phyloP scores from a whole-genome alignment of 2,113 vertebrate genomes.

The Dipodomys spectabilis region DNA sequence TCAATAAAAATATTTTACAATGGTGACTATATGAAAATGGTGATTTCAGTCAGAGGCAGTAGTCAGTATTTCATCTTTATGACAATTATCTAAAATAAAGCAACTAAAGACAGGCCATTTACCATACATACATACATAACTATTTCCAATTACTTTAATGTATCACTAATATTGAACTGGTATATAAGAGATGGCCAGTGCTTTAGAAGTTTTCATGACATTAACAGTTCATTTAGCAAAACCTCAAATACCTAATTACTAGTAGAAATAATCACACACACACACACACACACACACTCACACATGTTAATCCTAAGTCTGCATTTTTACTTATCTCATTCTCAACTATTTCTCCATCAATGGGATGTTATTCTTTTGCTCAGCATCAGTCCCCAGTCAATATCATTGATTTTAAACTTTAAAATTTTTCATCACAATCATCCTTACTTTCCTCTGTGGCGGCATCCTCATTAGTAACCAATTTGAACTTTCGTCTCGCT shows the following conservation, averaged over 20 bases:
- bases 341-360: slow-evolving; percentile 39
- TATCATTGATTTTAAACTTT: slow-evolving; percentile 56
- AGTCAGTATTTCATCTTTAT: not conserved
- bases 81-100: not conserved
- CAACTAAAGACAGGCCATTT: not conserved
- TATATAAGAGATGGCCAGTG: not conserved
- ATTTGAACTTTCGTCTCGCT: slow-evolving; percentile 3
- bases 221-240: not conserved
- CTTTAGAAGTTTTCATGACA: not conserved
- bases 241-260: not conserved
- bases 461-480: not conserved
- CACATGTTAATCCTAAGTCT: slow-evolving; percentile 25
- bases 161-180: not conserved
- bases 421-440: not conserved
- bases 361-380: slow-evolving; percentile 43
- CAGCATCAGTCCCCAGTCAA: not conserved
- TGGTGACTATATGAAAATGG: not conserved
- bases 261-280: not conserved
- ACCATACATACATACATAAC: no score
- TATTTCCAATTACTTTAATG: not conserved
- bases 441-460: not conserved
- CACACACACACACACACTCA: not conserved
- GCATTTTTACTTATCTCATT: slow-evolving; percentile 48
- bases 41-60: not conserved
- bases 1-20: not conserved